Conservation (phyloP, 2,797 vertebrate genomes). For the Enteromius paludinosus region DNA sequence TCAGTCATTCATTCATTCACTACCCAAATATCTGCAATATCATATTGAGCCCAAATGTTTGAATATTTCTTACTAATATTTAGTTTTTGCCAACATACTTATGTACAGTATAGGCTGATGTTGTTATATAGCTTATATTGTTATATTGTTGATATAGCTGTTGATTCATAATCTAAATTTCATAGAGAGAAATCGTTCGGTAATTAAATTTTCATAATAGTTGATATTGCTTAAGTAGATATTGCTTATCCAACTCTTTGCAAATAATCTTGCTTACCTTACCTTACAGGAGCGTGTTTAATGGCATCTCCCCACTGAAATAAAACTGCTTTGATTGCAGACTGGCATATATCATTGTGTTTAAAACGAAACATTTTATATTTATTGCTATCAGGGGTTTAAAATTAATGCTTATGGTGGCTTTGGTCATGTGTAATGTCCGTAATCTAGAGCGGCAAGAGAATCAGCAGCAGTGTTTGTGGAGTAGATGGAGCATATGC, state of each 20-base stretch:
- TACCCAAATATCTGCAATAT: no score
- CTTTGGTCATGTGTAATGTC: slow-evolving; percentile 5
- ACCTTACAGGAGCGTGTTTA: slow-evolving; percentile 5
- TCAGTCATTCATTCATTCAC: no score
- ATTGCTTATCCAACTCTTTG: background rate
- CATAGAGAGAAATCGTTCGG: background rate
- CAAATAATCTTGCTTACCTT: slow-evolving; percentile 34
- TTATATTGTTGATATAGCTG: background rate
- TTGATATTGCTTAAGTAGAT: background rate
- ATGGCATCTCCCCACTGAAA: background rate
- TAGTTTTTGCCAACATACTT: background rate
- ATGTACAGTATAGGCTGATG: background rate
- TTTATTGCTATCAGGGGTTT: slow-evolving; percentile 42
- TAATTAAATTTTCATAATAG: background rate
- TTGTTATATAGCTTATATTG: no score
- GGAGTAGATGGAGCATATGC: slow-evolving; percentile 52
- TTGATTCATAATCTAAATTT: background rate
- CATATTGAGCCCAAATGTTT: no score
- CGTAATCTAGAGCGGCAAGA: background rate
- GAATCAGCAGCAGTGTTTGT: slow-evolving; percentile 37
- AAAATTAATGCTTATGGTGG: slow-evolving; percentile 28
- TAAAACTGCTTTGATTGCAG: slow-evolving; percentile 17
- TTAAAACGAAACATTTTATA: slow-evolving; percentile 41
- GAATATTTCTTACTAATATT: background rate
- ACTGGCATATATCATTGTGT: slow-evolving; percentile 18